Evolutionary conservation across 2,797 vertebrate species (phyloP).

Genomic region (Tokudaia muenninki): DNA sequence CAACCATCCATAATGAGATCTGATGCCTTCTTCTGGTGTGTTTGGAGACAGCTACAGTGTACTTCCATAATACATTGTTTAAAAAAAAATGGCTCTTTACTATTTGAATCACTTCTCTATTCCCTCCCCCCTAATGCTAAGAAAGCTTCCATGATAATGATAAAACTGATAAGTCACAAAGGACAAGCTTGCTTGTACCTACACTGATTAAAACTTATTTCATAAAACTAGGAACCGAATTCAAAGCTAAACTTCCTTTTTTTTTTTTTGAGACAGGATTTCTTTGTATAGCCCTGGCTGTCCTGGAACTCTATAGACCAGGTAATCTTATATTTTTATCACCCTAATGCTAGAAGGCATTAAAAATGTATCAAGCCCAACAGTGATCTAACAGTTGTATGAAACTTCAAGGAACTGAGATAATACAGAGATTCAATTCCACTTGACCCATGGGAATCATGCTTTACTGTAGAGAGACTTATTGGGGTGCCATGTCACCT

Average conservation of each 20-base stretch:
- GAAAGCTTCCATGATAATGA: neutral
- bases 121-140: neutral
- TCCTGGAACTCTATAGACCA: too few species aligned
- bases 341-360: neutral
- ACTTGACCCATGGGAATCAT: neutral
- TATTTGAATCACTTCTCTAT: neutral
- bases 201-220: neutral
- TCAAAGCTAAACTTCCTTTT: conserved; percentile 32
- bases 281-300: too few species aligned
- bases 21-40: too few species aligned
- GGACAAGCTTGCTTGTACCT: neutral
- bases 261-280: neutral
- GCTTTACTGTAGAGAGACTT: neutral
- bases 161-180: neutral
- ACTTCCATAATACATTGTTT: too few species aligned
- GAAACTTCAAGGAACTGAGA: conserved; percentile 28
- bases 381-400: neutral
- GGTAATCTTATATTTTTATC: conserved; percentile 37
- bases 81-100: neutral
- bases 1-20: too few species aligned
- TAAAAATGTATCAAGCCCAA: conserved; percentile 14
- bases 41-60: too few species aligned
- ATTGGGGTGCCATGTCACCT: too few species aligned
- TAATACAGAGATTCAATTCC: conserved; percentile 2
- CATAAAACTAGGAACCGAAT: neutral